Conservation (phyloP, 2,888 invertebrate genomes). For the Eledone cirrhosa region DNA sequence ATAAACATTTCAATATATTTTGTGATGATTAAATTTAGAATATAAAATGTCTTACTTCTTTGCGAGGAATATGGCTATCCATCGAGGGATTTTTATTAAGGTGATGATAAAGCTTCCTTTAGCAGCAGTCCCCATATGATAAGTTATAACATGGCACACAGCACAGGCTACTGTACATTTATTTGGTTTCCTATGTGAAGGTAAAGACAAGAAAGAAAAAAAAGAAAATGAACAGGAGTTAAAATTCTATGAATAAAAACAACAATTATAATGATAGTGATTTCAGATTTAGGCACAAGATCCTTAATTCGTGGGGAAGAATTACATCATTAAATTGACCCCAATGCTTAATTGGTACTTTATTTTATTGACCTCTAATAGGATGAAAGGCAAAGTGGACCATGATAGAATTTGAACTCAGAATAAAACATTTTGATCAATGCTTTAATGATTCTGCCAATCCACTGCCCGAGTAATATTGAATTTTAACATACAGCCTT, state of each 20-base stretch:
- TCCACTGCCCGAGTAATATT: too few species aligned
- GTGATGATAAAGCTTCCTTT: constrained; percentile 67
- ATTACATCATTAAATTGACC: too few species aligned
- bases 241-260: neutral
- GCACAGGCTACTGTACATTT: constrained; percentile 55
- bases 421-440: too few species aligned
- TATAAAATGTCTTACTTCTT: constrained; percentile 64
- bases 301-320: too few species aligned
- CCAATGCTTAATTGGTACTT: too few species aligned
- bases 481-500: too few species aligned
- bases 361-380: too few species aligned
- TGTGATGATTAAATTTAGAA: neutral
- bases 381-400: too few species aligned
- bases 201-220: neutral
- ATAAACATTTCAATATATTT: neutral
- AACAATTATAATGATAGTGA: neutral
- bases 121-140: constrained; percentile 68
- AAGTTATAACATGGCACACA: constrained; percentile 58
- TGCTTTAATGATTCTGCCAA: too few species aligned
- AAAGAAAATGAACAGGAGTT: neutral
- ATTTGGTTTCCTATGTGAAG: constrained; percentile 49
- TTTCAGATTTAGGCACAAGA: neutral
- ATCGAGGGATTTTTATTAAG: constrained; percentile 66
- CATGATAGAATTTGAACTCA: too few species aligned
- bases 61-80: constrained; percentile 66